Conservation (phyloP, 2,797 vertebrate genomes). For the Leucoraja ocellata region DNA sequence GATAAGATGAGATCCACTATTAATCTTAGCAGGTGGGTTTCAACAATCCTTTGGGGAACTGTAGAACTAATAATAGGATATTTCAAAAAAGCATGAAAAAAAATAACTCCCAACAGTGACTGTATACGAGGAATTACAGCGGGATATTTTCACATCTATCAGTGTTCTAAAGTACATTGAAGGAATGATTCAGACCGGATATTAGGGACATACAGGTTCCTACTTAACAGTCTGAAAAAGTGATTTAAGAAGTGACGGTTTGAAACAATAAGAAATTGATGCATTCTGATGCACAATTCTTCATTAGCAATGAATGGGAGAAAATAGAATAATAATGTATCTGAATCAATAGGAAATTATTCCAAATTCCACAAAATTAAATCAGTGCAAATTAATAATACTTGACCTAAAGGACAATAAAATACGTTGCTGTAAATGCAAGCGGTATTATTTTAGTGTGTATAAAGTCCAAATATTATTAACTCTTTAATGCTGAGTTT, state of each 20-base stretch:
- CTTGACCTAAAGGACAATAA: not conserved
- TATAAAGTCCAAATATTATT: not conserved
- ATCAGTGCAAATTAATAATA: not conserved
- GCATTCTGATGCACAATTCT: not conserved
- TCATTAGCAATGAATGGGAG: not conserved
- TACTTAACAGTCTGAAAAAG: not conserved
- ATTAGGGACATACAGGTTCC: not conserved
- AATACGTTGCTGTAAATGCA: not conserved
- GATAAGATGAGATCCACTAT: not conserved
- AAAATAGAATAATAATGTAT: not conserved
- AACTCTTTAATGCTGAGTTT: not conserved
- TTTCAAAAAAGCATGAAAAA: not conserved
- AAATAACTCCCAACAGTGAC: not conserved
- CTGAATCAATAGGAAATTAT: not conserved
- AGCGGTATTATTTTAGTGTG: not conserved
- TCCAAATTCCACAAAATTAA: not conserved
- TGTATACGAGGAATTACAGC: not conserved
- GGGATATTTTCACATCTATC: not conserved
- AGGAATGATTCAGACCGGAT: not conserved
- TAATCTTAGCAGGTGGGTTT: not conserved
- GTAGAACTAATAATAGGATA: not conserved
- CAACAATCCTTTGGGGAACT: not conserved
- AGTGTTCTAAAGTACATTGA: not conserved
- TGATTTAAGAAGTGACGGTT: not conserved
- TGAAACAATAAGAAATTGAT: not conserved